Evolutionary conservation across 1,140 invertebrate genomes (phyloP).

Genomic region (Drosophila subpulchrella): DNA sequence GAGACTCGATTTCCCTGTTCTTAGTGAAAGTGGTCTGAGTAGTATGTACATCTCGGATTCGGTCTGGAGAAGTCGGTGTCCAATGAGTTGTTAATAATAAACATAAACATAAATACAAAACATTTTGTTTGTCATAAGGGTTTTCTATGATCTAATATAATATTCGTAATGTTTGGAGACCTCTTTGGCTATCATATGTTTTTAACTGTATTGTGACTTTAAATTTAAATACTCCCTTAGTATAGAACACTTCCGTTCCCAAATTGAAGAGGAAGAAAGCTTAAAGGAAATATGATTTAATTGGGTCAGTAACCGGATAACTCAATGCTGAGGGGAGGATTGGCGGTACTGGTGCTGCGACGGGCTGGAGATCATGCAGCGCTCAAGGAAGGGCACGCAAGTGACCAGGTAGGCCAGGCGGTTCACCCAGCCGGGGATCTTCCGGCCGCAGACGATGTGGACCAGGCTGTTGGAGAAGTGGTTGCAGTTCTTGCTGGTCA

Average conservation of each 20-base stretch:
- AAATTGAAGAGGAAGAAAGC: too few relatives aligned
- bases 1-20: slow-evolving; percentile 1
- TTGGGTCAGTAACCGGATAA: neutral
- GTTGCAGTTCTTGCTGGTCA: slow-evolving; percentile 99
- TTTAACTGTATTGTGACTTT: too few relatives aligned
- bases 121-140: neutral
- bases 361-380: slow-evolving; percentile 89
- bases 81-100: slow-evolving; percentile 8
- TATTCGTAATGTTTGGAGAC: too few relatives aligned
- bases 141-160: too few relatives aligned
- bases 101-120: slow-evolving; percentile 7
- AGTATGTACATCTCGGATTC: slow-evolving; percentile 5
- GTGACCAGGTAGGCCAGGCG: slow-evolving; percentile 97
- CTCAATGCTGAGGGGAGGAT: neutral
- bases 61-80: neutral
- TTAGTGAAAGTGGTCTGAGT: slow-evolving; percentile 4
- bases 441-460: slow-evolving; percentile 95
- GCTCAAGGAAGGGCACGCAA: slow-evolving; percentile 97
- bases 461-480: slow-evolving; percentile 96
- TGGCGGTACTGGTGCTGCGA: neutral
- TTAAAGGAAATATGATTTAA: too few relatives aligned
- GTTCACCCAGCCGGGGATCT: slow-evolving; percentile 98
- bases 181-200: too few relatives aligned
- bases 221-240: too few relatives aligned
- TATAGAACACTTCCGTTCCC: too few relatives aligned